These are phyloP conservation scores for Hymenopus coronatus DNA, from an alignment of 2,888 invertebrate genomes.

Conservation along the genomic window DNA sequence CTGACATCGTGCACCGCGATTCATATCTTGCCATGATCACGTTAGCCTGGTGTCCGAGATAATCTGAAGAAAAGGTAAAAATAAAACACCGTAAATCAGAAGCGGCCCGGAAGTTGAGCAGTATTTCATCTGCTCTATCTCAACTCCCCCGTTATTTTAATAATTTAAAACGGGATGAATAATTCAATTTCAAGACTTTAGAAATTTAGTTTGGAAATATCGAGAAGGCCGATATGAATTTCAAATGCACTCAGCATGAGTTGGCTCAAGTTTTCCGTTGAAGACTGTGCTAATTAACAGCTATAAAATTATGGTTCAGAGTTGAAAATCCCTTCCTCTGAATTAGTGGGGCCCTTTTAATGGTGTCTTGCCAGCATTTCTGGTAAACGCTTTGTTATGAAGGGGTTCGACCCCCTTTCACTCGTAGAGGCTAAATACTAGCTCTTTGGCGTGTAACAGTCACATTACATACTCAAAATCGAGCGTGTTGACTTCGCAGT, in stretches of 20 bases:
- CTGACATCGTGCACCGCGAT: not conserved
- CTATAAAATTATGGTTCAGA: not conserved
- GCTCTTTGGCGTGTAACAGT: too few relatives aligned
- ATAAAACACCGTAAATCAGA: not conserved
- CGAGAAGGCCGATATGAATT: not conserved
- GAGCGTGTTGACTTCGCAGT: too few relatives aligned
- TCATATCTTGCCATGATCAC: not conserved
- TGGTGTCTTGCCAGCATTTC: too few relatives aligned
- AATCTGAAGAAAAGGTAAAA: not conserved
- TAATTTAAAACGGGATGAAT: not conserved
- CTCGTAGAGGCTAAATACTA: too few relatives aligned
- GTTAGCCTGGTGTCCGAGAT: not conserved
- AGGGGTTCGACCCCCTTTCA: too few relatives aligned
- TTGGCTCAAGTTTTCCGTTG: not conserved
- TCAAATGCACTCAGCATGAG: not conserved
- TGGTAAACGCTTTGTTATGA: too few relatives aligned
- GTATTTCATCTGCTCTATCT: not conserved
- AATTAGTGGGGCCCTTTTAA: too few relatives aligned
- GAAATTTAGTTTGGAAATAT: not conserved
- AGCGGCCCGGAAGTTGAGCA: not conserved
- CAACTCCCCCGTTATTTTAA: not conserved
- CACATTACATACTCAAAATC: too few relatives aligned
- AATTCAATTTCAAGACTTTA: not conserved
- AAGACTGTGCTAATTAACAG: not conserved
- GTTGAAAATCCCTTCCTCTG: not conserved